A percentile compares a stretch with the other conserved stretches of the same genome.
phyloP scores from a whole-genome alignment of 2,113 vertebrate species.

The Ivindomyrus marchei region DNA sequence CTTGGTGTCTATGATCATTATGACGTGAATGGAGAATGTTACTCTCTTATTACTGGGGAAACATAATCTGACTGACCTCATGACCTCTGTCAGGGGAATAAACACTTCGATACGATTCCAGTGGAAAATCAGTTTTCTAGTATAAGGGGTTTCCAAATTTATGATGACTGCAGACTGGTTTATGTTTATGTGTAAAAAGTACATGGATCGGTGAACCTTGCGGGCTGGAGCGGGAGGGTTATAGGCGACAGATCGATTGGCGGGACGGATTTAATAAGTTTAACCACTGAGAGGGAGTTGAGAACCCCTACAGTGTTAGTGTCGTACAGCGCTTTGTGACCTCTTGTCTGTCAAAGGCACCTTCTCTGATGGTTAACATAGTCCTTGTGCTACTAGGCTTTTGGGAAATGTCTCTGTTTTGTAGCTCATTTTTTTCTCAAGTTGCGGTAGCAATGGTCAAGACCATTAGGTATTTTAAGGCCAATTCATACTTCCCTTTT shows the following conservation, averaged over 20 bases:
- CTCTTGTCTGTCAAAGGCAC: too few relatives aligned
- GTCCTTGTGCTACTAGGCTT: too few relatives aligned
- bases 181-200: not conserved
- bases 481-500: too few relatives aligned
- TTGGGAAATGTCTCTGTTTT: too few relatives aligned
- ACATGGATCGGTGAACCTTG: not conserved
- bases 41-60: not conserved
- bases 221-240: too few relatives aligned
- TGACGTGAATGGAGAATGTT: not conserved
- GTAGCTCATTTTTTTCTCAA: too few relatives aligned
- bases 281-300: too few relatives aligned
- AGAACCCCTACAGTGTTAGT: too few relatives aligned
- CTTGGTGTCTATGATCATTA: not conserved
- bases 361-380: too few relatives aligned
- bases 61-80: not conserved
- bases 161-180: not conserved
- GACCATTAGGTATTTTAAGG: too few relatives aligned
- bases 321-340: too few relatives aligned
- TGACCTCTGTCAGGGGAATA: not conserved
- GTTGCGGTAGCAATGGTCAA: too few relatives aligned
- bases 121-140: not conserved
- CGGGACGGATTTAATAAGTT: not conserved
- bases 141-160: not conserved
- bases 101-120: not conserved
- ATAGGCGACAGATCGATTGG: not conserved